Conservation (phyloP, 2,113 vertebrate genomes). For the Petroica traversi region DNA sequence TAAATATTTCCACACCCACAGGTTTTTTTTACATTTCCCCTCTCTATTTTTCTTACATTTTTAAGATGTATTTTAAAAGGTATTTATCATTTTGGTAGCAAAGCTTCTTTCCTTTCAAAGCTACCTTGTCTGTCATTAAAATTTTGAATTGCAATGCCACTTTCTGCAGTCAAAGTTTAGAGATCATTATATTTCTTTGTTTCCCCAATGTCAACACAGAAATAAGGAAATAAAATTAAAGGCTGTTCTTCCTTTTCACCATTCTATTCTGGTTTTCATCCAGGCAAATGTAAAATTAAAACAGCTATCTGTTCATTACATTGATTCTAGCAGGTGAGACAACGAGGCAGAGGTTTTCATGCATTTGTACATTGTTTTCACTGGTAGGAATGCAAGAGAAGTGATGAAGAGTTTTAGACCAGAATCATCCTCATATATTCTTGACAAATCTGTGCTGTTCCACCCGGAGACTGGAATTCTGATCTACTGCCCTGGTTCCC, state of each 20-base stretch:
- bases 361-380: not conserved
- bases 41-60: not conserved
- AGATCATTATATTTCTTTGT: not conserved
- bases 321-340: not conserved
- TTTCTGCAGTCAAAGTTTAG: not conserved
- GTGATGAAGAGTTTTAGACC: not conserved
- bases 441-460: not conserved
- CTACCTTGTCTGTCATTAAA: not conserved
- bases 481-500: not conserved
- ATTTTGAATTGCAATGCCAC: not conserved
- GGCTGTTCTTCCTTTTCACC: not conserved
- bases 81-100: not conserved
- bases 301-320: not conserved
- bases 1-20: not conserved
- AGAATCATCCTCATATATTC: not conserved
- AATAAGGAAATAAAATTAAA: constrained; percentile 1
- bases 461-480: not conserved
- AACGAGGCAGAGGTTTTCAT: not conserved
- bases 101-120: not conserved
- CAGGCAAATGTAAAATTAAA: not conserved
- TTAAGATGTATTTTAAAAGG: not conserved
- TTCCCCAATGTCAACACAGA: not conserved
- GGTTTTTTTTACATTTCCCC: not conserved
- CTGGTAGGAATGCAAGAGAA: not conserved
- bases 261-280: not conserved